Conservation (phyloP, 2,888 invertebrate species). For the Galeruca laticollis region DNA sequence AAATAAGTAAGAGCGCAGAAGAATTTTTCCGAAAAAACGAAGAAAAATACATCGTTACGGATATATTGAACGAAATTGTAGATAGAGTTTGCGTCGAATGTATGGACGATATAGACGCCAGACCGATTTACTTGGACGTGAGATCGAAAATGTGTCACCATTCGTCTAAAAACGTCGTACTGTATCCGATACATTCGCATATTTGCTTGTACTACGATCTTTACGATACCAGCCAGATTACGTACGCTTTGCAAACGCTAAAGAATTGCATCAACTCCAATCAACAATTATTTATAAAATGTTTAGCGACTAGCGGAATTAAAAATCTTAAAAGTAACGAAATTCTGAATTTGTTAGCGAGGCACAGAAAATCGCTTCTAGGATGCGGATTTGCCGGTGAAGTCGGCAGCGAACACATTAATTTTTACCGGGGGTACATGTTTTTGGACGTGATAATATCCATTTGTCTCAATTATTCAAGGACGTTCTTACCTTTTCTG, state of each 20-base stretch:
- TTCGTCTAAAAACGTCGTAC: conserved; percentile 62
- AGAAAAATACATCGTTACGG: conserved; percentile 68
- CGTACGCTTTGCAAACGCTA: conserved; percentile 82
- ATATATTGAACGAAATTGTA: conserved; percentile 72
- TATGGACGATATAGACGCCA: conserved; percentile 44
- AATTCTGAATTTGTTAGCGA: conserved; percentile 74
- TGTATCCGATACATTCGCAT: conserved; percentile 86
- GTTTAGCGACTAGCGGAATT: conserved; percentile 81
- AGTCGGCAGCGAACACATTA: conserved; percentile 74
- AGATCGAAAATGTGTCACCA: conserved; percentile 54
- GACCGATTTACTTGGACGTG: conserved; percentile 58
- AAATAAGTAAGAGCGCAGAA: conserved; percentile 75
- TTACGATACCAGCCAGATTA: conserved; percentile 79
- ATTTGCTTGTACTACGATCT: conserved; percentile 84
- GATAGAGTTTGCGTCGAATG: conserved; percentile 67
- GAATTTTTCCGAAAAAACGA: conserved; percentile 74
- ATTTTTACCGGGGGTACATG: conserved; percentile 81
- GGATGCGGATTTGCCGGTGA: conserved; percentile 79
- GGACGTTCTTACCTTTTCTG: conserved; percentile 82
- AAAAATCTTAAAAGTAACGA: conserved; percentile 69
- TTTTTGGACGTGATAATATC: conserved; percentile 83
- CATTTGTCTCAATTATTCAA: conserved; percentile 82
- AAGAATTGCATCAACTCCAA: conserved; percentile 79
- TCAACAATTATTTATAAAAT: conserved; percentile 79
- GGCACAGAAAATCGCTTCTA: conserved; percentile 84